phyloP scores from a whole-genome alignment of 2,113 vertebrate genomes.

The Ardeotis arabs region DNA sequence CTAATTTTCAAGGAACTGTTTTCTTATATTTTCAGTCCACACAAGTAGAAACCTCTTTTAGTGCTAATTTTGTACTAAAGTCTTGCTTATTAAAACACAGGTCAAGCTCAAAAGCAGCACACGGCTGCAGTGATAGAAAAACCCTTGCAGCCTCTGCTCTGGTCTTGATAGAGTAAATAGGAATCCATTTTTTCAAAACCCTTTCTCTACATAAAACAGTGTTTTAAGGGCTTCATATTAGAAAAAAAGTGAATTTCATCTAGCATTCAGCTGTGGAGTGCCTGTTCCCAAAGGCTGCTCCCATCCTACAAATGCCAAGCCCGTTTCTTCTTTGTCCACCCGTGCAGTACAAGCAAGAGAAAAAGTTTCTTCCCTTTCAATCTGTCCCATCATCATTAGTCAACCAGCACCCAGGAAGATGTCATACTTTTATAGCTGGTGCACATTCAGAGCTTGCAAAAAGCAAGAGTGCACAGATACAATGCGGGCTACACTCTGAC shows the following conservation, averaged over 20 bases:
- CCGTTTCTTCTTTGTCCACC: neutral
- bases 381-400: neutral
- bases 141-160: neutral
- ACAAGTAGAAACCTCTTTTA: neutral
- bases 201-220: neutral
- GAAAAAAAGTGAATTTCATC: neutral
- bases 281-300: neutral
- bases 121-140: neutral
- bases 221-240: neutral
- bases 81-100: neutral
- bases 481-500: neutral
- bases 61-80: neutral
- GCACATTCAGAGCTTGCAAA: neutral
- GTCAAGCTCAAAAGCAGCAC: neutral
- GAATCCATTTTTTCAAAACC: neutral
- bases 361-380: neutral
- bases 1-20: neutral
- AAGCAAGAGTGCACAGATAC: neutral
- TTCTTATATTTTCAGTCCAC: neutral
- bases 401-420: neutral
- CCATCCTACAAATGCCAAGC: neutral
- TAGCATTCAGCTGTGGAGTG: neutral
- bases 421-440: neutral
- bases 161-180: neutral
- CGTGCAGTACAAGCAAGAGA: accelerated